Base-by-base conservation (phyloP, 2,113 vertebrate genomes). In the Heterotilapia buettikoferi region DNA sequence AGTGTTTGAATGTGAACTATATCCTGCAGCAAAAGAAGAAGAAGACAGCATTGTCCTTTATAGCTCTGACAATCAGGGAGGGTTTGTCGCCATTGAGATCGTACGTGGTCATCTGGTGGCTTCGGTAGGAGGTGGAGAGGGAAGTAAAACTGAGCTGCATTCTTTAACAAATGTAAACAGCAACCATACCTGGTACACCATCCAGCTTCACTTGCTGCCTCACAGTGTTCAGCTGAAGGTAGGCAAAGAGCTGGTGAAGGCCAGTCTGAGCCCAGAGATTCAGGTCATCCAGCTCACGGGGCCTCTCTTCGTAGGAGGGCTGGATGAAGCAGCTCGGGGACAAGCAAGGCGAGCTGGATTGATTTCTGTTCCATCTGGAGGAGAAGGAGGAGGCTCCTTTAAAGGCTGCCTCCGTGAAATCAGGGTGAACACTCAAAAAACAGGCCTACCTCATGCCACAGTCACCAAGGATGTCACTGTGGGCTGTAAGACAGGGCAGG, bases 351-450 rank as follows among this genome's bases (percentile, higher is more conserved):
- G 80, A 40, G 94, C 95, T 45, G 95, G 94, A 9, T 73, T 98
- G 87, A 54, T 93, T 7, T 96, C 96, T 5, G 45, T 95, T 83
- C 40, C 45, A 36, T 24, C 91, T 86, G 86, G 86, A 84, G 94
- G 96, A 89, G 95, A 96, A 90, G 94, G 96, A 89, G 95, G 97
- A 90, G 94, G 94, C 11, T 98, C 98, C 16, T 97, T 99, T 90
- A 97, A 96, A 96, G 98, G 98, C 9, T 99, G 98, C 88, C 90
- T 99, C 33, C 93, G 92, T 91, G 95, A 95, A 61, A 93, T 98
- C 61, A 95, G 93, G 92, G 84, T 95, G 18, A 98, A 97, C 84
- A 93, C 92, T 21, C 94, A 96, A 89, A 97, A 85, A 47, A 97
- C 89, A 56, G 97, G 97, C 0, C 91, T 99, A 53, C 97, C 94